Percentiles rank a stretch among this genome's conserved stretches.
These are phyloP conservation scores for Brachylomia viminalis DNA, from an alignment of 2,888 invertebrate species.

Conservation along the genomic window DNA sequence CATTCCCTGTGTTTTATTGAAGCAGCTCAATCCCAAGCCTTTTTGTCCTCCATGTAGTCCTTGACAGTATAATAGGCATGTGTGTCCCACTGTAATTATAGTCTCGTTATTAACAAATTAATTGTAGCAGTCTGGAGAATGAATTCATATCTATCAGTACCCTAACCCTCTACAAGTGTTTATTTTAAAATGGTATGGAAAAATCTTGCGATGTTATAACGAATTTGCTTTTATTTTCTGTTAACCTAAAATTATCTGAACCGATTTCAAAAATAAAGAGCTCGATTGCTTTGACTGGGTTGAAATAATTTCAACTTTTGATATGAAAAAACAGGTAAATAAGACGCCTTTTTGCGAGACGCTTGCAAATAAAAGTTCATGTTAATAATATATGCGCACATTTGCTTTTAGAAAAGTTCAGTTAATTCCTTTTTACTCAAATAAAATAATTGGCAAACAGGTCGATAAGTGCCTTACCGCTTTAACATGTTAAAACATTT, in stretches of 20 bases:
- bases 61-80: too few relatives aligned
- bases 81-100: too few relatives aligned
- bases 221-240: neutral
- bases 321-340: neutral
- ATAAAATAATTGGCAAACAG: neutral
- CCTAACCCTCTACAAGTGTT: neutral
- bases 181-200: neutral
- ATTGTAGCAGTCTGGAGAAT: neutral
- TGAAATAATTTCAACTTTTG: neutral
- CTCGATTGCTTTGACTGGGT: neutral
- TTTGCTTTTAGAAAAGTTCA: neutral
- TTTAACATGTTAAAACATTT: neutral
- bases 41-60: too few relatives aligned
- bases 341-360: neutral
- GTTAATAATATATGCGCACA: neutral
- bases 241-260: neutral
- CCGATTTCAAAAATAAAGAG: neutral
- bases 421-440: too few relatives aligned
- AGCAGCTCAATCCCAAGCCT: too few relatives aligned
- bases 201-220: too few relatives aligned
- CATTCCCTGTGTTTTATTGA: too few relatives aligned
- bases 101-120: neutral
- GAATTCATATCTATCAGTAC: neutral
- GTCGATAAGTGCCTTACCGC: neutral
- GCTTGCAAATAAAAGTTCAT: neutral